These are phyloP conservation scores for Labeo calbasu DNA, from an alignment of 2,797 vertebrate species.

Conservation along the genomic window DNA sequence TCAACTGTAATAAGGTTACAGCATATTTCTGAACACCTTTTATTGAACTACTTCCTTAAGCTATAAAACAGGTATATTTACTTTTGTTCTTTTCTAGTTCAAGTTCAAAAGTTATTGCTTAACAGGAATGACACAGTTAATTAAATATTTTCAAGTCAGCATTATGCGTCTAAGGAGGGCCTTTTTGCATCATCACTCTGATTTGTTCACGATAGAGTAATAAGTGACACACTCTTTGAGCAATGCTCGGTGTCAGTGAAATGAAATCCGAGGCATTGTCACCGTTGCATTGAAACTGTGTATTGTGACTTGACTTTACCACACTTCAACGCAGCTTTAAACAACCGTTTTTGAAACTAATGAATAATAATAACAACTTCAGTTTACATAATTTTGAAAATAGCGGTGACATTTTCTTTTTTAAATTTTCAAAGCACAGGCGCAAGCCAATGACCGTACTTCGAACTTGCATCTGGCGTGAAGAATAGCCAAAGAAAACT, in stretches of 20 bases:
- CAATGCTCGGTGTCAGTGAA: neutral
- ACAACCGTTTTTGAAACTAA: neutral
- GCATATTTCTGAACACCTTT: neutral
- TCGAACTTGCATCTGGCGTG: slow-evolving; percentile 82
- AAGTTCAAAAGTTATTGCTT: neutral
- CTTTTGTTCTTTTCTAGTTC: neutral
- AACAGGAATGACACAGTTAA: neutral
- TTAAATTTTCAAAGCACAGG: slow-evolving; percentile 65
- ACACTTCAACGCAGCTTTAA: neutral
- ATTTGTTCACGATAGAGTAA: neutral
- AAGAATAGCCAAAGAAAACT: slow-evolving; percentile 78
- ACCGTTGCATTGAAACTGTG: neutral
- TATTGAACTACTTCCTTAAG: neutral
- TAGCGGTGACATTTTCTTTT: neutral
- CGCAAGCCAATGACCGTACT: slow-evolving; percentile 82
- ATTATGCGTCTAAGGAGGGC: neutral
- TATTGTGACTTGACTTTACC: neutral
- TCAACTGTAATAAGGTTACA: neutral
- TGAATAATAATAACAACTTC: neutral
- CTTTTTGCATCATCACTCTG: neutral
- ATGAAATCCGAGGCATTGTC: neutral
- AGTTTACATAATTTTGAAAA: neutral
- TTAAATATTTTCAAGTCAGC: neutral
- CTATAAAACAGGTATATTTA: neutral
- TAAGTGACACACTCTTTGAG: neutral